These are phyloP conservation scores for Spisula solida DNA, from an alignment of 2,888 invertebrate genomes.

Conservation along the genomic window DNA sequence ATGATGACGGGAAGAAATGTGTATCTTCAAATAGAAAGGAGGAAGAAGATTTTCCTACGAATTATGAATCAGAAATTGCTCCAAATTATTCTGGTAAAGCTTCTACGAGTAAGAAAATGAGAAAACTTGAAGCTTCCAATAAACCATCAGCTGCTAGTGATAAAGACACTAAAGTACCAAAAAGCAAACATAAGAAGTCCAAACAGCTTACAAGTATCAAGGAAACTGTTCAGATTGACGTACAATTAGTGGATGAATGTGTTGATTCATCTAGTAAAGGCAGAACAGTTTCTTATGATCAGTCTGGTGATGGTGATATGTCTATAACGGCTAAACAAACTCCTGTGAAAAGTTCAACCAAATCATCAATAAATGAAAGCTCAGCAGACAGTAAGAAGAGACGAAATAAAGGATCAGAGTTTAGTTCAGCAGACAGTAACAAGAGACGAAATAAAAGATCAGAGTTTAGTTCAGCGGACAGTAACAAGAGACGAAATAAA, in stretches of 20 bases:
- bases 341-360: background rate
- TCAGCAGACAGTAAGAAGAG: background rate
- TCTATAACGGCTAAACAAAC: background rate
- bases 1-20: background rate
- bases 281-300: background rate
- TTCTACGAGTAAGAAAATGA: background rate
- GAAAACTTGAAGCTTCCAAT: background rate
- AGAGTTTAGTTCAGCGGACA: background rate
- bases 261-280: background rate
- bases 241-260: background rate
- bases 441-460: background rate
- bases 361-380: background rate
- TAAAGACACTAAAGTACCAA: background rate
- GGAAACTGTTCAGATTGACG: background rate
- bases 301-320: background rate
- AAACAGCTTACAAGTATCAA: background rate
- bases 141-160: background rate
- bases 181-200: background rate
- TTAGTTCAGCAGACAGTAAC: background rate
- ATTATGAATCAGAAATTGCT: background rate
- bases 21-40: background rate
- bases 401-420: background rate
- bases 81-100: background rate
- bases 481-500: background rate
- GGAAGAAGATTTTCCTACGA: background rate